phyloP scores from a whole-genome alignment of 2,888 invertebrate genomes.

The Pseudococcus longispinus region DNA sequence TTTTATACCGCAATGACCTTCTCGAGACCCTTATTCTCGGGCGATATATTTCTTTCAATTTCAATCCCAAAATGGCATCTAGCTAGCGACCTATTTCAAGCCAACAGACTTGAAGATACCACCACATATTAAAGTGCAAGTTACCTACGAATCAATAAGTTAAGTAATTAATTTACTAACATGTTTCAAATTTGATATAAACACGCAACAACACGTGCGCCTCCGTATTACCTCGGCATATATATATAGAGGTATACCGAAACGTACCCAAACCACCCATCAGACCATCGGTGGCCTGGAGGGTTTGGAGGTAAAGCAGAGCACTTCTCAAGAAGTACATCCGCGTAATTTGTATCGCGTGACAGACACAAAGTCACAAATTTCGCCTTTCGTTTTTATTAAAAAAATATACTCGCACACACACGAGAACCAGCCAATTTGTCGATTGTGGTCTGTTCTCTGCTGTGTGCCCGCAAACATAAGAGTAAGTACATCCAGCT shows the following conservation, averaged over 20 bases:
- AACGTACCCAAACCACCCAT: neutral
- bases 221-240: neutral
- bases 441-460: neutral
- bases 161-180: conserved; percentile 45
- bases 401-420: neutral
- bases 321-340: conserved; percentile 37
- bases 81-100: neutral
- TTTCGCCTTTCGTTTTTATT: conserved; percentile 35
- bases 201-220: conserved; percentile 30
- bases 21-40: neutral
- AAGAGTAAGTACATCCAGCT: neutral
- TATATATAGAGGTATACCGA: neutral
- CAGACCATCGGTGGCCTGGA: neutral
- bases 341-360: conserved; percentile 38
- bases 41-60: neutral
- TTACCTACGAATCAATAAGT: conserved; percentile 27
- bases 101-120: neutral
- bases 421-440: neutral
- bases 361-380: conserved; percentile 22
- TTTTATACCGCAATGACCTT: neutral
- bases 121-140: conserved; percentile 1
- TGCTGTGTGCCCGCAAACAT: neutral
- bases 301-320: neutral
- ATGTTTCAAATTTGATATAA: conserved; percentile 44
- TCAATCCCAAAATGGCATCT: neutral